Evolutionary conservation across 2,888 invertebrate species (phyloP), one percentile per base, ranked within the genome.

Genomic region (Mellilla xanthometata): DNA sequence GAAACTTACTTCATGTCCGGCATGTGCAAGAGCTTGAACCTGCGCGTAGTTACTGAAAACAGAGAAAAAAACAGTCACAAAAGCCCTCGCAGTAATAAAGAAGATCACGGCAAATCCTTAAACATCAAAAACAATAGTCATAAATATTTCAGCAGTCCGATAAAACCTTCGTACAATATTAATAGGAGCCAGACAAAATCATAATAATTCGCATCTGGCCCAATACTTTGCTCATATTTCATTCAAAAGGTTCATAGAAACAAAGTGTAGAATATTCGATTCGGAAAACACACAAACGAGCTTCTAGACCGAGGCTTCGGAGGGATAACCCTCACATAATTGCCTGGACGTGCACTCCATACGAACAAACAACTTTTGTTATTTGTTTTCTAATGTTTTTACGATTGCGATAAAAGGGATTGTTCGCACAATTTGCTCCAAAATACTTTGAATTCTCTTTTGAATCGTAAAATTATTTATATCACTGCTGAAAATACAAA

Each of bases 1-100:
- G 32, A 23, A 43, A 90, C 93, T 93, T 85, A 95, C 95, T 84
- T 98, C 98, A 70, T 98, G 97, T 27, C 97, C 97, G 55, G 95
- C 94, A 64, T 95, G 94, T 40, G 96, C 96, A 40, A 98, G 89
- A 67, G 95, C 92, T 79, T 98, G 97, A 11, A 97, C 95, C 93
- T 96, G 96, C 61, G 95, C 95, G 86, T 98, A 98, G 86, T 98
- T 97, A 72, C 97, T 97, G 91, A 89, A 95, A 19, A 19, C 3
- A 5, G 6, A 5, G 6, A 1, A 22, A 43, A 19, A 39, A 9
- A 31, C 48, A 41, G 39, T 45, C 36, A 41, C 10, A 26, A 34
- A 24, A n/a, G n/a, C n/a, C n/a, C n/a, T n/a, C n/a, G n/a, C n/a
- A n/a, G 12, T 38, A 32, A 23, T 26, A 11, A 6, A 44, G 29